Evolutionary conservation across 2,797 vertebrate species (phyloP), one percentile per base, ranked within the genome.

Genomic region (Orientallactaga sibirica): DNA sequence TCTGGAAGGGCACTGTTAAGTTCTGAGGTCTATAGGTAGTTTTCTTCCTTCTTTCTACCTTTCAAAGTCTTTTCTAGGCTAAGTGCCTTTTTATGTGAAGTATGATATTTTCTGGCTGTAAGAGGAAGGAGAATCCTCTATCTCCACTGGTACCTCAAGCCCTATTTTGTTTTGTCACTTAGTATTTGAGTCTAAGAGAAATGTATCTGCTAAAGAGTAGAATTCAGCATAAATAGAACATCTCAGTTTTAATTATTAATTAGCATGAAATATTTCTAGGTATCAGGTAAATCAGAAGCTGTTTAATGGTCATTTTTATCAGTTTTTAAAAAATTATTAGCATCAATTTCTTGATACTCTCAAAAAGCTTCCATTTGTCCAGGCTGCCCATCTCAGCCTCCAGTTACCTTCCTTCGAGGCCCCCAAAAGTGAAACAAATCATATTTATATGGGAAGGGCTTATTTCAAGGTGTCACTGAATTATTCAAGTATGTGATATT

Each of bases 391-490:
- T 71, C 37, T 93, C 10, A 41, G n/a, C 9, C 2, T 6, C 5
- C 0, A 68, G 11, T 3, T 78, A 90, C 9, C 24, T 92, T 90
- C n/a, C 19, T 85, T 71, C 85, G 43, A 92, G 37, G 11, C 84
- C 2, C 70, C 85, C 86, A 16, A 33, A 52, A 90, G 37, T 81
- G 16, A 84, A 88, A 3, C 76, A 93, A 81, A 88, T 89, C 25
- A 62, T 77, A 88, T 78, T 93, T 91, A 79, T 81, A 87, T 79
- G 5, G 11, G 18, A 92, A 91, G 15, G 33, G 3, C 33, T 75
- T 86, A 58, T 88, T 90, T 89, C 41, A 78, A 78, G 20, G 22
- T 78, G 83, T 96, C 78, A 43, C 41, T 86, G 67, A 87, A 78
- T 52, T 33, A 91, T 81, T 52, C 18, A 84, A 37, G n/a, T 90